Base-by-base conservation (phyloP, 1,140 invertebrate genomes). In the Zaprionus nigranus region DNA sequence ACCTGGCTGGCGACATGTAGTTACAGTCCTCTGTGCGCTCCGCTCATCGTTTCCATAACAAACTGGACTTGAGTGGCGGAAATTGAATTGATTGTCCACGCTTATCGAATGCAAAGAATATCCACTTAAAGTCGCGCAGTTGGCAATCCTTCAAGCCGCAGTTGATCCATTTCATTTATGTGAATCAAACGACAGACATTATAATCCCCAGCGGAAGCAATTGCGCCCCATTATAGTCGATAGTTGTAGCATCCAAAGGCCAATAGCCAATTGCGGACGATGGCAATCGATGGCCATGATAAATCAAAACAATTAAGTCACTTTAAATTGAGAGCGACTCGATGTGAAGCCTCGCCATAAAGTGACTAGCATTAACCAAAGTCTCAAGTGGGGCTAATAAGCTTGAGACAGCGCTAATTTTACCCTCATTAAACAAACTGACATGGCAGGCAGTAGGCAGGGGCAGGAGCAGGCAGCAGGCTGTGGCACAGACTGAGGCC, bases 381-480 rank as follows among this genome's bases (percentile, higher is more conserved):
- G 81, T 81, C 81, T 87, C 86, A 90, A 90, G 82, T 90, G 85
- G 82, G 79, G 72, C 85, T 90, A 90, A 90, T 90, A 85, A 90
- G 86, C 82, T 86, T 90, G 82, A 90, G 85, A 90, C 86, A 90
- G 86, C 85, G 85, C 85, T 90, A 90, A 90, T 90, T 90, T 90
- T 90, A 90, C 85, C 85, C 85, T 90, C 86, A 90, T 90, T 90
- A 90, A 90, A 90, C 85, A 90, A 90, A 84, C 85, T 90, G 85
- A 90, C 85, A 90, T 90, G 75, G 67, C 81, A 77, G 64, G 74
- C 81, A 78, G 58, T 34, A 59, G 36, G 15, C 67, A 65, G 54
- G 58, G 38, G 57, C 38, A 26, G 71, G 66, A 17, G 17, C 17
- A 17, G 70, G 58, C 36, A 46, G 22, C 22, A 54, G 49, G 63